Percentiles rank a stretch among this genome's conserved stretches.
phyloP scores from a whole-genome alignment of 2,888 invertebrate species.

The Luperina testacea region DNA sequence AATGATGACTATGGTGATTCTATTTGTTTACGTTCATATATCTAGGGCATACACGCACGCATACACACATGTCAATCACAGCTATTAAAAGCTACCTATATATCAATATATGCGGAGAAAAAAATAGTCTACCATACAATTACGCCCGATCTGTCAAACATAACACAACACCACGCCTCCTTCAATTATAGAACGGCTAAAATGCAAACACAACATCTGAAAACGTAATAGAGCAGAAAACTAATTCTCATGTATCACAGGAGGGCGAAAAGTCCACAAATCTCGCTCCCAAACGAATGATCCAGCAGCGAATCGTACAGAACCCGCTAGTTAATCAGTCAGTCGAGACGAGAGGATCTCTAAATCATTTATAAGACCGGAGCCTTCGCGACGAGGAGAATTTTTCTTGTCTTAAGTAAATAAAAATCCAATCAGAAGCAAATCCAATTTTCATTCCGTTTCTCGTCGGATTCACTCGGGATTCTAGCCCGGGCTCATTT shows the following conservation, averaged over 20 bases:
- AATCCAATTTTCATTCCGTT: constrained; percentile 90
- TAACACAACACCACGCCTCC: neutral
- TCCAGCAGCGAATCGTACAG: constrained; percentile 56
- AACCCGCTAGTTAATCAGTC: constrained; percentile 78
- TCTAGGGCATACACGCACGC: too few species aligned
- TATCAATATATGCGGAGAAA: too few species aligned
- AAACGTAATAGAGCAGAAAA: constrained; percentile 41
- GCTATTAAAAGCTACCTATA: neutral
- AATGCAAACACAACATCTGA: neutral
- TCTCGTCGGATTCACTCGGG: constrained; percentile 84
- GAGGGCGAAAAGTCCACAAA: constrained; percentile 48
- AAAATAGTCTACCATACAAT: neutral
- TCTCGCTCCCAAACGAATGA: constrained; percentile 52
- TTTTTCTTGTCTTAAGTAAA: constrained; percentile 91
- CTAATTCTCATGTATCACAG: constrained; percentile 53
- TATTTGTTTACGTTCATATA: too few species aligned
- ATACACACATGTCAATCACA: neutral
- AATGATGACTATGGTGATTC: too few species aligned
- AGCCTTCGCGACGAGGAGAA: constrained; percentile 75
- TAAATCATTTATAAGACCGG: constrained; percentile 88
- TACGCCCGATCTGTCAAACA: neutral
- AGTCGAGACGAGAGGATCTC: constrained; percentile 70
- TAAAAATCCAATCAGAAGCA: constrained; percentile 90
- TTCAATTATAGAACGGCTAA: neutral
- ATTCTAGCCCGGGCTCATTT: constrained; percentile 79